phyloP scores from a whole-genome alignment of 2,797 vertebrate genomes.

The Loriculus beryllinus region DNA sequence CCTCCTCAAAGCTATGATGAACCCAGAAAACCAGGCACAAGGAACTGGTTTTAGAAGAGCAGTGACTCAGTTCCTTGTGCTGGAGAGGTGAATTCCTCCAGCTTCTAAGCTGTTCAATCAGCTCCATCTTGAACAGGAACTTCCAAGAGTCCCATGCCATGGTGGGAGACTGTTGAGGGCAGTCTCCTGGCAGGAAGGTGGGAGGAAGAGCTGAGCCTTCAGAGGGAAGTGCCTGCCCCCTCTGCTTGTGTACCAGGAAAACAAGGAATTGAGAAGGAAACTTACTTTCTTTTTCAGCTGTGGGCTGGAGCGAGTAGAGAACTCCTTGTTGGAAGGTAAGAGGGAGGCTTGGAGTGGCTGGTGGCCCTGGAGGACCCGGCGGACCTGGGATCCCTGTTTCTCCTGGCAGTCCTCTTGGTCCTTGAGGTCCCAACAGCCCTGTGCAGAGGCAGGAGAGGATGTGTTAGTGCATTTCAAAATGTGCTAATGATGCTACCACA shows the following conservation, averaged over 20 bases:
- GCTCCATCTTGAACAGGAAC: neutral
- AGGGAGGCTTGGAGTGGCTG: conserved; percentile 74
- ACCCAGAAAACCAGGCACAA: neutral
- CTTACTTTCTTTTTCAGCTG: conserved; percentile 81
- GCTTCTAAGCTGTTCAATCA: no score
- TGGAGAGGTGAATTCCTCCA: neutral
- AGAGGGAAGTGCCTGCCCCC: neutral
- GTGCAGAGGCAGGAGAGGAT: conserved; percentile 1
- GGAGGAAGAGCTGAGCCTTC: neutral
- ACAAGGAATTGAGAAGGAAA: neutral
- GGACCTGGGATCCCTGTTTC: conserved; percentile 78
- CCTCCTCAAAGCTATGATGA: neutral
- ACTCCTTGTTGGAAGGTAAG: conserved; percentile 78
- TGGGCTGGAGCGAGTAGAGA: conserved; percentile 81
- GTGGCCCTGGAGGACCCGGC: conserved; percentile 82
- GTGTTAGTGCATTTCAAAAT: neutral
- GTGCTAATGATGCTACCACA: neutral
- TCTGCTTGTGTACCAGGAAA: neutral
- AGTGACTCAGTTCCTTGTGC: neutral
- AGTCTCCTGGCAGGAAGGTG: neutral
- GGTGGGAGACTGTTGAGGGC: neutral
- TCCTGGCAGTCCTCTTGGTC: conserved; percentile 84
- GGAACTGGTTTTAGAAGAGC: neutral
- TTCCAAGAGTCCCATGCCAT: neutral
- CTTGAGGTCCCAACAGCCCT: conserved; percentile 83